A percentile compares a stretch with the other conserved stretches of the same genome.
Evolutionary conservation across 2,797 vertebrate species (phyloP).

Genomic region (Myotis daubentonii): DNA sequence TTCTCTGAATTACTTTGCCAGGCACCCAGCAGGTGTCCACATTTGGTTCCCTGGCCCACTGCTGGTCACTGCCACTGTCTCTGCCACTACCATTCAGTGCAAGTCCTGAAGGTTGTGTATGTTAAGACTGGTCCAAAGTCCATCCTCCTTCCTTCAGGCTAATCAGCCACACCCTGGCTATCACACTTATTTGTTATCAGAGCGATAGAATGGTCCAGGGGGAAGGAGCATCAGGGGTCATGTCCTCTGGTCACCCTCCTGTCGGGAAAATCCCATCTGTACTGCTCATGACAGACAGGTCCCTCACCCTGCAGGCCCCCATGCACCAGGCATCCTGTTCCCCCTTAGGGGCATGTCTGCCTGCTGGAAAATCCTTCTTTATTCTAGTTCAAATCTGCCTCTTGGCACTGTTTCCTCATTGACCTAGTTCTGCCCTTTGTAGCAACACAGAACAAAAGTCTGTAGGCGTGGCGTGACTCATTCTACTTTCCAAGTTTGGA

Average conservation of each 20-base stretch:
- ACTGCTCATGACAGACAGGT: neutral
- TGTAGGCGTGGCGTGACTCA: neutral
- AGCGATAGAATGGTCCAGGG: neutral
- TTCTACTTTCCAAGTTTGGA: neutral
- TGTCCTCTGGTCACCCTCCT: neutral
- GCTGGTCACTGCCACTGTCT: neutral
- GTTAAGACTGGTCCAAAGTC: neutral
- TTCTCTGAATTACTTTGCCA: neutral
- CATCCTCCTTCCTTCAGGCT: neutral
- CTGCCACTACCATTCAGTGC: neutral
- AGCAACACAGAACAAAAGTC: conserved; percentile 39
- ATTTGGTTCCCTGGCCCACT: neutral
- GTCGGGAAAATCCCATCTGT: neutral
- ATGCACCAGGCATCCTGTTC: neutral
- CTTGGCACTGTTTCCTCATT: conserved; percentile 14
- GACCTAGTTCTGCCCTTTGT: conserved; percentile 49
- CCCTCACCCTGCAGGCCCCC: neutral
- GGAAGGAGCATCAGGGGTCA: neutral
- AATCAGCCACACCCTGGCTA: conserved; percentile 40
- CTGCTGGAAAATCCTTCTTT: neutral
- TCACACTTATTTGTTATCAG: conserved; percentile 8
- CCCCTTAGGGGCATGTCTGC: neutral
- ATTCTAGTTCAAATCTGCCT: neutral
- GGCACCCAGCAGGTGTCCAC: neutral
- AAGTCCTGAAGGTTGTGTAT: neutral